phyloP scores from a whole-genome alignment of 2,797 vertebrate species.

The Glossophaga mutica region DNA sequence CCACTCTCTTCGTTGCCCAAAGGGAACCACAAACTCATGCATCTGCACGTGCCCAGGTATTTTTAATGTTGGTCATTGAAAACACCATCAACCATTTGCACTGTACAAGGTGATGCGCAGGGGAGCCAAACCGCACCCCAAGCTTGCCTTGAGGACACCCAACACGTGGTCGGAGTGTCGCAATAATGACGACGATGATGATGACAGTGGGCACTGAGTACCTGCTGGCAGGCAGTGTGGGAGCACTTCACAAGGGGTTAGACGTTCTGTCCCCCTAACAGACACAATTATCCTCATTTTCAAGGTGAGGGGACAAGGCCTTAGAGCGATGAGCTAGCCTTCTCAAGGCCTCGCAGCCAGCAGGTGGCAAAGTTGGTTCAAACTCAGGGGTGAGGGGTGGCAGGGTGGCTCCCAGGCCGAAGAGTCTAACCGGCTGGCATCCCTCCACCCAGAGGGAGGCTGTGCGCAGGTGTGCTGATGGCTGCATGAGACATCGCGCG shows the following conservation, averaged over 20 bases:
- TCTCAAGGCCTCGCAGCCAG: not conserved
- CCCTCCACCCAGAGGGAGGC: not conserved
- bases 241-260: not conserved
- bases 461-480: accelerated
- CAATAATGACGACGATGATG: accelerated
- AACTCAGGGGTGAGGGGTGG: not conserved
- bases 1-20: not conserved
- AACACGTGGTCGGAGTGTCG: accelerated
- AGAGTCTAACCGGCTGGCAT: accelerated
- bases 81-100: not conserved
- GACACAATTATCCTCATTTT: not conserved
- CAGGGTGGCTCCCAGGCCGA: accelerated
- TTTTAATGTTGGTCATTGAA: not conserved
- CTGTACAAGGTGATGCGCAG: accelerated
- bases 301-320: not conserved
- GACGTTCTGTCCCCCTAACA: accelerated
- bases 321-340: not conserved
- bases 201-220: accelerated
- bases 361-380: accelerated
- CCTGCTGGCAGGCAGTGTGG: accelerated
- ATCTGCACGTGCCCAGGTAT: accelerated
- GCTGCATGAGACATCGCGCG: accelerated
- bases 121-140: accelerated
- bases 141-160: too few species aligned
- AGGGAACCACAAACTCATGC: not conserved